Evolutionary conservation across 2,113 vertebrate genomes (phyloP), one percentile per base, ranked within the genome.

Genomic region (Passer domesticus): DNA sequence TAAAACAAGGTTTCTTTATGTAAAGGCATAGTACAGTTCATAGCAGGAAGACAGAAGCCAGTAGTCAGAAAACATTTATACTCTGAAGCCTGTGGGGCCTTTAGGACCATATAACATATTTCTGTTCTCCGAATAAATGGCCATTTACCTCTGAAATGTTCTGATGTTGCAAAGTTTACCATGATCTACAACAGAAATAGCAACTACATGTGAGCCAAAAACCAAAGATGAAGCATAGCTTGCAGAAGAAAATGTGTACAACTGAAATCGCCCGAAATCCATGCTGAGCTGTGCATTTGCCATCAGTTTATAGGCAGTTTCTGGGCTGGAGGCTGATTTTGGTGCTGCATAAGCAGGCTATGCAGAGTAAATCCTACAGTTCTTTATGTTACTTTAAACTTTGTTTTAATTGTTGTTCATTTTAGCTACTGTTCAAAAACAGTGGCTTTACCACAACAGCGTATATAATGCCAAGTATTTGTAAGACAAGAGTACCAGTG

Each of bases 61-160:
- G 33, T 9, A 90, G 64, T 59, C 44, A 94, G 82, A 77, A 86
- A 88, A 64, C 37, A 60, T 72, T 90, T 55, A 46, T 74, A 70
- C 77, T 90, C 60, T 81, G 35, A 86, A 94, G 63, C 95, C 96
- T 97, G 86, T 47, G 78, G 95, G 69, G 83, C 93, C 95, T 94
- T 94, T 72, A 96, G 96, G 95, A 94, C 94, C 82, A n/a, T 43
- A 70, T 56, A 91, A 39, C n/a, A 24, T 53, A n/a, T 67, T 86
- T 81, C 84, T 95, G 67, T 86, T 96, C 80, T 95, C 64, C 44
- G 84, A 93, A 89, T 69, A 83, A 79, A 69, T 44, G 68, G 37
- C 22, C 22, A 30, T 69, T 90, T 75, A 47, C 72, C 43, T 47
- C 74, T 60, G 86, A 95, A 87, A 63, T 17, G 11, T 70, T 75